Base-by-base conservation (phyloP, 1,140 invertebrate species). In the Aphelinus atriplicis region DNA sequence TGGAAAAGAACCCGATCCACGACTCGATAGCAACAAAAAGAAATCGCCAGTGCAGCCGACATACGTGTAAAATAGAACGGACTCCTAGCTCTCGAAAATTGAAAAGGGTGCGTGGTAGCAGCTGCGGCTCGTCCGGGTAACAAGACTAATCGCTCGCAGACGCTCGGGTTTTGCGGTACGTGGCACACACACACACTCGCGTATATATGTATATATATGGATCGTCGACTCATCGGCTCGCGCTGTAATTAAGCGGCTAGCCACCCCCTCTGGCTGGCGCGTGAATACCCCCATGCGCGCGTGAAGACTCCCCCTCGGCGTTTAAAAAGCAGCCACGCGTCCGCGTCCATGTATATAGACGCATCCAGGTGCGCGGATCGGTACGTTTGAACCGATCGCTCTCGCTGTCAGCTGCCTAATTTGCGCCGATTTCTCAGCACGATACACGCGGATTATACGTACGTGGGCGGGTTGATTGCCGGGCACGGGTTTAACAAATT, bases 321-420 rank as follows among this genome's bases (percentile, higher is more conserved):
- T 47, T 47, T 9, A 26, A 26, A 26, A 26, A 26, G 26, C 26
- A 2, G 61, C 61, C 43, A 10, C 42, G 56, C 64, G 66, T 68
- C 51, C 71, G 67, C 70, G 65, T 53, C 45, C 43, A 53, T 53
- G 46, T 48, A 63, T 7, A 63, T 63, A 48, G 3, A 75, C 56
- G 73, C 73, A 76, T 80, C 81, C 81, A 83, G 81, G 81, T 84
- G 81, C 26, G 77, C 79, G 78, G 64, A 75, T 76, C 76, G 71
- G 79, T 80, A 78, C 81, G 81, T 83, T 83, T 71, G 48, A 42
- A 46, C 55, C 61, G 62, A 64, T 55, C 57, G 71, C 69, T 58
- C 66, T 42, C 56, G 26, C 26, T 26, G 26, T 83, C 80, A 82
- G 81, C 81, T 81, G 80, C 47, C 78, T 82, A 84, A 83, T 82